Base-by-base conservation (phyloP, 2,797 vertebrate genomes). In the Salarias fasciatus region DNA sequence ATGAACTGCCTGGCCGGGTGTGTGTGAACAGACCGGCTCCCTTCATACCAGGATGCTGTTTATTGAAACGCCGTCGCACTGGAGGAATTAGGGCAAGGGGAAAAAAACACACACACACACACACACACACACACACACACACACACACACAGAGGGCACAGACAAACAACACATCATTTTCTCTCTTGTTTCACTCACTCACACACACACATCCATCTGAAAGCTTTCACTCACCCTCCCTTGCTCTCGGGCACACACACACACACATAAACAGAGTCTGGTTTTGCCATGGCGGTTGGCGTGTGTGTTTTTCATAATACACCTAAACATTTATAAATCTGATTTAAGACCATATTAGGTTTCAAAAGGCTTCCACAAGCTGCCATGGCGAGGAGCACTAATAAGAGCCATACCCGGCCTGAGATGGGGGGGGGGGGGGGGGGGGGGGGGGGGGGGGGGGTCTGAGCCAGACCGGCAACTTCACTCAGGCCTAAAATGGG, bases 311-410 rank as follows among this genome's bases (percentile, higher is more conserved):
- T 91, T 92, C 86, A 92, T 94, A 93, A 92, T 86, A 84, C 89
- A 91, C 89, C 90, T 92, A 94, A 93, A 94, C 92, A 94, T 94
- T 93, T 93, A 92, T 90, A 93, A 94, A 94, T 94, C 90, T 90
- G 90, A 93, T 94, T 94, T 93, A 92, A 92, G 88, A 87, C 77
- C 83, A 85, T 94, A 93, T 93, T 90, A 89, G 80, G 90, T 93
- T 94, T 93, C 92, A 93, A 93, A 93, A 86, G 89, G 80, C 77
- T 89, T 89, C 86, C 80, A 70, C 70, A 47, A 71, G 79, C 79
- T 81, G 84, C 82, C 85, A 85, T 82, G 85, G 89, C 54, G 72
- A 86, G 85, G 72, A 76, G 46, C 79, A 49, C 79, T 94, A 94
- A 94, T 92, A 90, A 70, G 88, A 93, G 86, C 91, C 93, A 93